Conservation (phyloP, 2,888 invertebrate species). For the Girardia tigrina region DNA sequence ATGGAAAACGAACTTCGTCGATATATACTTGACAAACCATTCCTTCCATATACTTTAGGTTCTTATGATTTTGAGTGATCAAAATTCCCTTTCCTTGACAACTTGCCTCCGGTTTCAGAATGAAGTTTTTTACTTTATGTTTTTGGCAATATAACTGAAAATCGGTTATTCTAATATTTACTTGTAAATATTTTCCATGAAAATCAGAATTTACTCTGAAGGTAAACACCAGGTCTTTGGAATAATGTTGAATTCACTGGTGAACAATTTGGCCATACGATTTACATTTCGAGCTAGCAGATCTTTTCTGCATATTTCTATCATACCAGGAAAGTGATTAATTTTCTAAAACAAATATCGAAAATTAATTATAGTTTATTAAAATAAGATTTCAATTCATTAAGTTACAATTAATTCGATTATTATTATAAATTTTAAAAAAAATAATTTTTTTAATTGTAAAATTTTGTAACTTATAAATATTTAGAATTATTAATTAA, state of each 20-base stretch:
- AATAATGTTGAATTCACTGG: slow-evolving; percentile 76
- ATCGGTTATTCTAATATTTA: slow-evolving; percentile 52
- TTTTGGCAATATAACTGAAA: slow-evolving; percentile 57
- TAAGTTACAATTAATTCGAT: too few relatives aligned
- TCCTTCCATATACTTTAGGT: slow-evolving; percentile 64
- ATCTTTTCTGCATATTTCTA: slow-evolving; percentile 75
- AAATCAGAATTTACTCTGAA: slow-evolving; percentile 72
- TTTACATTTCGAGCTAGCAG: slow-evolving; percentile 72
- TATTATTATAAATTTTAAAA: too few relatives aligned
- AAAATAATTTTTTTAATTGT: too few relatives aligned
- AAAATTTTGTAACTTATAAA: too few relatives aligned
- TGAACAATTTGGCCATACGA: slow-evolving; percentile 72
- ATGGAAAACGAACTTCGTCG: slow-evolving; percentile 37
- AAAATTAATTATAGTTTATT: too few relatives aligned
- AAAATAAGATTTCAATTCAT: too few relatives aligned
- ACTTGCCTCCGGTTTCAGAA: slow-evolving; percentile 76
- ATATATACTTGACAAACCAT: slow-evolving; percentile 73
- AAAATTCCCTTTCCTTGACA: slow-evolving; percentile 79
- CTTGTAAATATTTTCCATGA: too few relatives aligned
- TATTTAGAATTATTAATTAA: too few relatives aligned
- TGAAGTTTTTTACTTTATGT: slow-evolving; percentile 64
- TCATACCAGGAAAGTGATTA: slow-evolving; percentile 82
- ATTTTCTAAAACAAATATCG: slow-evolving; percentile 62
- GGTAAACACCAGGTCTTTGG: slow-evolving; percentile 86
- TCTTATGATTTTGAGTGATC: slow-evolving; percentile 66